Percentiles rank a stretch among this genome's conserved stretches.
Evolutionary conservation across 2,797 vertebrate species (phyloP).

Genomic region (Uromys caudimaculatus): DNA sequence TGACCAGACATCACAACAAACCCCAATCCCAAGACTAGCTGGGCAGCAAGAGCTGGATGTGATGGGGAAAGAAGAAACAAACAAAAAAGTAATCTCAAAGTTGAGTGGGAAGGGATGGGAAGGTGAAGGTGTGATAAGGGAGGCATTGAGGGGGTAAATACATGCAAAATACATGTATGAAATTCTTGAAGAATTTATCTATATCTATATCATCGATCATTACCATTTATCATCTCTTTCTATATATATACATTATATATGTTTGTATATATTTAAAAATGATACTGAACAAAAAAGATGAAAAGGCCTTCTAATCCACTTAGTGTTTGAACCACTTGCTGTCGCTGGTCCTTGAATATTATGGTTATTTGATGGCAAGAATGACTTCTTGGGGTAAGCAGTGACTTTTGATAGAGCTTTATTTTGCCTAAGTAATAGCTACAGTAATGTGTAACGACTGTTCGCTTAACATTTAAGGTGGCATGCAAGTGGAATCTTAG

Average conservation of each 20-base stretch:
- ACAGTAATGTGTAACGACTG: not conserved
- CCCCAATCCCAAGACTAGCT: not conserved
- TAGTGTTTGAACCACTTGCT: not conserved
- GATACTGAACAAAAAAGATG: not conserved
- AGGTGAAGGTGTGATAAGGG: not conserved
- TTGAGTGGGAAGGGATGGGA: not conserved
- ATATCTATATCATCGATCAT: not conserved
- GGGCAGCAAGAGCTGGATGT: not conserved
- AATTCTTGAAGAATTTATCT: not conserved
- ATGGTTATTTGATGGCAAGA: not conserved
- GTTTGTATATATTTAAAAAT: not conserved
- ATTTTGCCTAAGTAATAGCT: not conserved
- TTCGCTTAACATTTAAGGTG: not conserved
- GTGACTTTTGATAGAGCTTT: not conserved
- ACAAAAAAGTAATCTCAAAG: not conserved
- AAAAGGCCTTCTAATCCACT: not conserved
- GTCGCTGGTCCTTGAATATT: not conserved
- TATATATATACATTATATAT: not conserved
- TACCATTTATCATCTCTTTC: not conserved
- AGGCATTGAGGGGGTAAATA: not conserved
- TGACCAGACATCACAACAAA: not conserved
- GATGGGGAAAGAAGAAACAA: not conserved
- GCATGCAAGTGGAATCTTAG: not conserved
- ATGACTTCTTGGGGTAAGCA: not conserved
- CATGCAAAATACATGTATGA: not conserved